Conservation (phyloP, 92 coral and sea anemone species). For the Anthopleura xanthogrammica region DNA sequence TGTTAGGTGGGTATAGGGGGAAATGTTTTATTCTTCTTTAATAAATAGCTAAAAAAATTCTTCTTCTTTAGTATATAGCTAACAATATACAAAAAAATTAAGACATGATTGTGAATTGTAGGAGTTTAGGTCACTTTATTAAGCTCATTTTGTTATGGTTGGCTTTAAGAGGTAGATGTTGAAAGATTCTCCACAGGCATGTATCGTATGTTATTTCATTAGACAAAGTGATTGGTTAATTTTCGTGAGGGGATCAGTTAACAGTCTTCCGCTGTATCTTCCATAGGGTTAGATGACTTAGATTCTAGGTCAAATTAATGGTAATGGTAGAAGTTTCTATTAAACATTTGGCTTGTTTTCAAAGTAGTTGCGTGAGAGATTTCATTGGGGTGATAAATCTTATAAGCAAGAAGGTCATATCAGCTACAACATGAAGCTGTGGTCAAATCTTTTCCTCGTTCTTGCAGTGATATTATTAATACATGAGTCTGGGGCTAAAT, state of each 20-base stretch:
- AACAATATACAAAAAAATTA: too few relatives aligned
- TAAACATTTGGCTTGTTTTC: background rate
- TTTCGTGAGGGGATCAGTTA: background rate
- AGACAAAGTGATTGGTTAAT: background rate
- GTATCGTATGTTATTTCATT: background rate
- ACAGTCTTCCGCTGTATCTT: constrained; percentile 2
- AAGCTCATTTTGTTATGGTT: background rate
- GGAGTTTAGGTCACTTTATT: too few relatives aligned
- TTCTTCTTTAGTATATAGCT: too few relatives aligned
- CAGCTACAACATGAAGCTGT: background rate
- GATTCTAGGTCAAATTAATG: background rate
- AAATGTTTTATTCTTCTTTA: too few relatives aligned
- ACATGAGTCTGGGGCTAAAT: background rate
- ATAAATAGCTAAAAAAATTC: too few relatives aligned
- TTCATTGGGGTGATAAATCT: background rate
- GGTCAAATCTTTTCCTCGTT: background rate
- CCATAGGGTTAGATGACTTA: background rate
- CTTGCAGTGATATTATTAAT: background rate
- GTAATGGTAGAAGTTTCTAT: background rate
- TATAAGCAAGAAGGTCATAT: background rate
- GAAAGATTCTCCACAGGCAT: background rate
- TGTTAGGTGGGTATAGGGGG: background rate
- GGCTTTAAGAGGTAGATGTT: background rate
- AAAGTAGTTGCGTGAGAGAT: background rate
- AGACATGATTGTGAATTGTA: background rate